Percentiles rank a stretch among this genome's conserved stretches.
These are phyloP conservation scores for Rotaria sp. DNA, from an alignment of 2,888 invertebrate species.

Conservation along the genomic window DNA sequence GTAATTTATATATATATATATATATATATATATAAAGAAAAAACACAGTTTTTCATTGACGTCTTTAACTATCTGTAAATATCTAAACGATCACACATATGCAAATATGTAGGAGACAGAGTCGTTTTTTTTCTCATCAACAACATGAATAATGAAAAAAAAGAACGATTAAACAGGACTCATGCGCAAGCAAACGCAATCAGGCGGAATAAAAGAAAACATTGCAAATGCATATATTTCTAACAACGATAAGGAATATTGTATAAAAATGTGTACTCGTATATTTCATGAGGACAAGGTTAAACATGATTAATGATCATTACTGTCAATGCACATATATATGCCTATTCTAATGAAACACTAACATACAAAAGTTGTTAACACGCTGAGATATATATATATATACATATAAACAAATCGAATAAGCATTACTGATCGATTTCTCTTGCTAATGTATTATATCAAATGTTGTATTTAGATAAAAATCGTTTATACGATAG, in stretches of 20 bases:
- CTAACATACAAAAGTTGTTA: not conserved
- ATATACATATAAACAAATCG: not conserved
- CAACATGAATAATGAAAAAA: not conserved
- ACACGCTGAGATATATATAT: not conserved
- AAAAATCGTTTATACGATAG: not conserved
- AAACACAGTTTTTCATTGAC: not conserved
- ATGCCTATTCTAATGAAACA: not conserved
- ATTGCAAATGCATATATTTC: not conserved
- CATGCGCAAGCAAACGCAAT: not conserved
- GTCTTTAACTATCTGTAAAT: not conserved
- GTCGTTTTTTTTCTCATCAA: constrained; percentile 11
- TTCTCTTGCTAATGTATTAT: not conserved
- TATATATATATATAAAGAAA: not conserved
- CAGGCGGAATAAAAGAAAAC: constrained; percentile 17
- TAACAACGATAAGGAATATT: not conserved
- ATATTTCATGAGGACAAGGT: not conserved
- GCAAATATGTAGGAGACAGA: not conserved
- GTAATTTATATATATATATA: not conserved
- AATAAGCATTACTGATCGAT: not conserved
- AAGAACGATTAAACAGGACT: not conserved
- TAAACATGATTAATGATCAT: constrained; percentile 11
- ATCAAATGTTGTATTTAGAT: not conserved
- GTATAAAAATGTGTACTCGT: not conserved
- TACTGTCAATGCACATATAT: not conserved
- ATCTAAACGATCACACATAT: not conserved